These are phyloP conservation scores for Zaprionus africanus DNA, from an alignment of 1,140 invertebrate genomes.

Conservation along the genomic window DNA sequence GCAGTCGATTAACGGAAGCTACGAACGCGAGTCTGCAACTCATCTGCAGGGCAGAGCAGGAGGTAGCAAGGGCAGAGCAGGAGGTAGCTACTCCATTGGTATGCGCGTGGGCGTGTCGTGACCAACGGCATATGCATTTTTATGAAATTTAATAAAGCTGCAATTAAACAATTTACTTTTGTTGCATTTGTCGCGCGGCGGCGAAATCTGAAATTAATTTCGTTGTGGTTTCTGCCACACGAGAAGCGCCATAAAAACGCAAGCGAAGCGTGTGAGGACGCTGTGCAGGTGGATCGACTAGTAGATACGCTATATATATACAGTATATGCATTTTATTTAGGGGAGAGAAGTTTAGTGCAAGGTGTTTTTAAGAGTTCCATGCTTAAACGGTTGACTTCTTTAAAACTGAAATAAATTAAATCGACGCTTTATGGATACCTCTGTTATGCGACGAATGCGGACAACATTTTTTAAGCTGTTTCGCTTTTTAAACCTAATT, in stretches of 20 bases:
- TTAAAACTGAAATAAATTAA: too few species aligned
- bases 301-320: background rate
- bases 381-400: too few species aligned
- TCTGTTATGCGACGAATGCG: too few species aligned
- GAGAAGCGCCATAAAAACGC: slow-evolving; percentile 20
- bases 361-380: background rate
- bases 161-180: slow-evolving; percentile 66
- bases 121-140: slow-evolving; percentile 70
- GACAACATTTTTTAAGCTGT: too few species aligned
- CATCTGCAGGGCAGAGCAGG: slow-evolving; percentile 7
- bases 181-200: slow-evolving; percentile 65
- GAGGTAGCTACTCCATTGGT: background rate
- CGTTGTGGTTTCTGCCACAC: slow-evolving; percentile 53
- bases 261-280: background rate
- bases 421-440: too few species aligned
- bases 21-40: slow-evolving; percentile 37
- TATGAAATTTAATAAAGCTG: slow-evolving; percentile 80
- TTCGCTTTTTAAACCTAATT: too few species aligned
- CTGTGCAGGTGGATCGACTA: background rate
- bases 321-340: background rate
- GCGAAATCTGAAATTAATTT: slow-evolving; percentile 69
- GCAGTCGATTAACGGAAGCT: slow-evolving; percentile 76
- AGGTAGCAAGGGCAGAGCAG: background rate
- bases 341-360: accelerated
- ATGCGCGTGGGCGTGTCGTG: slow-evolving; percentile 48